Conservation (phyloP, 1,140 invertebrate genomes). For the Drosophila burlai region DNA sequence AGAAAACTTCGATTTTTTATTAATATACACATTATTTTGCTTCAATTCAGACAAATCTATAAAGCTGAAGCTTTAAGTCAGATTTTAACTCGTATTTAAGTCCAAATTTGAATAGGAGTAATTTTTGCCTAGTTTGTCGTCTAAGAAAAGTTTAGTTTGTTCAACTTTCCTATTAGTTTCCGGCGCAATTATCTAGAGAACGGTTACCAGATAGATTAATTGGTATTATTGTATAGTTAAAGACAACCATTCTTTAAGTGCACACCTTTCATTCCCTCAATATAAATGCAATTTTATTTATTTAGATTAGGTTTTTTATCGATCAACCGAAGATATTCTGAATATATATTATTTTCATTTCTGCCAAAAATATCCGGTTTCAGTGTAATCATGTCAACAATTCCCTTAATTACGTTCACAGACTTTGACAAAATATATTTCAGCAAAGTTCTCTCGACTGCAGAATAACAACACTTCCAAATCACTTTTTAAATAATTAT, state of each 20-base stretch:
- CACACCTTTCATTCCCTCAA: slow-evolving; percentile 28
- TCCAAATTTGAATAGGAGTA: slow-evolving; percentile 7
- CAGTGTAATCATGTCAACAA: background rate
- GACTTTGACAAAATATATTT: slow-evolving; percentile 25
- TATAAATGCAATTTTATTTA: slow-evolving; percentile 10
- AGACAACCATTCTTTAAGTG: slow-evolving; percentile 58
- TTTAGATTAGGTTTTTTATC: slow-evolving; percentile 1
- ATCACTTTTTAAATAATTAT: slow-evolving; percentile 27
- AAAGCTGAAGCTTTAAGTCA: background rate
- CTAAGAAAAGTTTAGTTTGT: background rate
- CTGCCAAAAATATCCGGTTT: background rate
- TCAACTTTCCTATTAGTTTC: background rate
- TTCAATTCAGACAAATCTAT: background rate
- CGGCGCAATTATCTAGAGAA: slow-evolving; percentile 46
- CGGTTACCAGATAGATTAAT: slow-evolving; percentile 55
- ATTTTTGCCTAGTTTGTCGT: slow-evolving; percentile 6
- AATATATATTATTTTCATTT: background rate
- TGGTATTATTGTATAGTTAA: slow-evolving; percentile 13
- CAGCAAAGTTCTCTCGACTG: slow-evolving; percentile 27
- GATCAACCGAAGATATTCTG: background rate
- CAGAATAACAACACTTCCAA: slow-evolving; percentile 1
- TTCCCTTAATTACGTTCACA: slow-evolving; percentile 33
- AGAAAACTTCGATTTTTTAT: too few relatives aligned
- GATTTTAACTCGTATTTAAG: background rate
- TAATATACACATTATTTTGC: background rate